Percentiles rank a stretch among this genome's conserved stretches.
Evolutionary conservation across 30 jellyfish, hydroid and myxozoan genomes (phyloP).

Genomic region (Aurelia aurita complex sp. Pacific): DNA sequence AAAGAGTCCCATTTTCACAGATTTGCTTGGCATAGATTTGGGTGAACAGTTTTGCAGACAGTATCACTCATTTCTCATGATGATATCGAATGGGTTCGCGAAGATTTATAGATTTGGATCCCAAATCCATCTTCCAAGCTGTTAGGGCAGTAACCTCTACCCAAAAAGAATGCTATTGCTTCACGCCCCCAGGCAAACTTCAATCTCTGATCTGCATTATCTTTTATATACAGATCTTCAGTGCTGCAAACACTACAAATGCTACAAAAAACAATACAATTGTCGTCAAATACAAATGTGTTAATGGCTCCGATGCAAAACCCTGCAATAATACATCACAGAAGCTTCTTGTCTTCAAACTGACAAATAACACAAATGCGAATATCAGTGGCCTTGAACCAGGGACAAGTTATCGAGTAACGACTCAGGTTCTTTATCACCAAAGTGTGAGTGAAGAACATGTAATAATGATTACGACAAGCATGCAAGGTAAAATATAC

Average conservation of each 20-base stretch:
- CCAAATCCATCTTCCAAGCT: no score
- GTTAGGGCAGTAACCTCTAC: no score
- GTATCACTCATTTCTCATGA: no score
- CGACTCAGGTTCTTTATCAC: background rate
- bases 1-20: no score
- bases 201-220: background rate
- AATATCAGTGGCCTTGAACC: conserved; percentile 1
- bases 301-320: background rate
- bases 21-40: no score
- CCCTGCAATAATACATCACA: background rate
- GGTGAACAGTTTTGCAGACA: no score
- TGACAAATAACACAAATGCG: background rate
- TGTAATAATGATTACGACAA: no score
- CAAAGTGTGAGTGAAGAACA: background rate
- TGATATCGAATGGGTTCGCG: no score
- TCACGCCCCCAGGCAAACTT: no score
- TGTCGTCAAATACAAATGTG: background rate
- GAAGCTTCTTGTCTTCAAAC: background rate
- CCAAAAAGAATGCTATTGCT: no score
- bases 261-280: background rate
- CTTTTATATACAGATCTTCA: background rate
- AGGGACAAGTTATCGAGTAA: background rate
- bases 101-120: no score
- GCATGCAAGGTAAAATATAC: no score
- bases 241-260: background rate